Base-by-base conservation (phyloP, 2,113 vertebrate genomes). In the Dasyurus viverrinus region DNA sequence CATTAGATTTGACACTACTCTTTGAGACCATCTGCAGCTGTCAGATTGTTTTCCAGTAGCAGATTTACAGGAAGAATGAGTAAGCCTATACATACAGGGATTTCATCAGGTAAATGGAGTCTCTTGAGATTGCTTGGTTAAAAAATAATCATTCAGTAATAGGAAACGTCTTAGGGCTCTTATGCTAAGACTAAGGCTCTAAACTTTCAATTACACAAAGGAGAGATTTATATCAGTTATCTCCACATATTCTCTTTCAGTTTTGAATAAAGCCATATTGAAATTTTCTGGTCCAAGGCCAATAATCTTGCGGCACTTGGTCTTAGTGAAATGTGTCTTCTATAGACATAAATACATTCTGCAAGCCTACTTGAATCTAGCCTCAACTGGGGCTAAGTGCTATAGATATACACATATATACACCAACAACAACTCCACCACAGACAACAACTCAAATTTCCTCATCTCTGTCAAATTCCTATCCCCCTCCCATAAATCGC, bases 1-100 rank as follows among this genome's bases (percentile, higher is more conserved):
- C 97, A 98, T 97, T 95, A 76, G 68, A 76, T 19, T 19, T 76
- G 68, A 76, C 16, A 22, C 68, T 19, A 42, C n/a, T 76, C 68
- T 76, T 12, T 76, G 36, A 76, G 36, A 76, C 68, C 36, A 76
- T 76, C 68, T 76, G 68, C 68, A 76, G 68, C 36, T n/a, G 36
- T 97, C 96, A 96, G 96, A 97, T 92, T 97, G 96, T 97, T 92
- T 93, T 60, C 92, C 95, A 97, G 95, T 96, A 52, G 54, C 16
- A 76, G 92, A 96, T 90, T 97, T 5, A 14, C 96, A 92, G 92
- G 52, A 96, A 89, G 94, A 96, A 93, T 54, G 91, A 98, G 52
- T 60, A 94, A 96, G n/a, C 95, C n/a, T 92, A 55, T 90, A 26
- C 54, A 24, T 30, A 27, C 36, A 76, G 84, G 53, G 76, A 55